Evolutionary conservation across 1,140 invertebrate species (phyloP), one percentile per base, ranked within the genome.

Genomic region (Eubasilissa regina): DNA sequence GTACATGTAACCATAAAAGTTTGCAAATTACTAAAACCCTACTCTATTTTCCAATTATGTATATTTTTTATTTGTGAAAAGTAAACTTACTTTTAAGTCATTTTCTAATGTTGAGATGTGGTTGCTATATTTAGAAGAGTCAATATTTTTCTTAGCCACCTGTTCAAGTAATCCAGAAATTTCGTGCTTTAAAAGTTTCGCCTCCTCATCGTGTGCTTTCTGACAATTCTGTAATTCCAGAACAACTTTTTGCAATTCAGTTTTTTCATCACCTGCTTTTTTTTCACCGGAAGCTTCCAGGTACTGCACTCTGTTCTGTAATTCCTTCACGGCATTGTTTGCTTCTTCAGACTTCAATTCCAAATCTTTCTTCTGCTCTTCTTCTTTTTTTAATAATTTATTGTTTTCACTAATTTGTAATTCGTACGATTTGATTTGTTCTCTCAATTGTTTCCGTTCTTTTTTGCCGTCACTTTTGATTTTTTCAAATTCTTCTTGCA

Each of bases 321-420:
- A 84, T 81, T 87, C 86, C 84, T 84, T 77, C 64, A 89, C 84
- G 60, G 83, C 85, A 25, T 85, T 87, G 75, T 89, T 87, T 51
- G 86, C 83, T 74, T 87, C 85, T n/a, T 81, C 82, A 35, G 87
- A 83, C 82, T 87, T 87, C 58, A 84, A 77, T 84, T 88, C 85
- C 10, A 90, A 53, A 80, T 88, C 85, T 83, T 86, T 87, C 77
- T 88, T 88, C 80, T 88, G 86, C 73, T 87, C 85, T 75, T 86
- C 80, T 84, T 91, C 88, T 55, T 74, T 83, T 81, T 89, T 86
- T 13, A 91, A 82, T 83, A 89, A 89, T n/a, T 86, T 86, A 82
- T 89, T 90, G 1, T 86, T 84, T 72, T 90, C 86, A 56, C 85
- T 81, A 62, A 89, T 84, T 81, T 85, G 84, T 55, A 85, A 85